phyloP scores from a whole-genome alignment of 2,888 invertebrate species.

The Eupithecia exiguata region DNA sequence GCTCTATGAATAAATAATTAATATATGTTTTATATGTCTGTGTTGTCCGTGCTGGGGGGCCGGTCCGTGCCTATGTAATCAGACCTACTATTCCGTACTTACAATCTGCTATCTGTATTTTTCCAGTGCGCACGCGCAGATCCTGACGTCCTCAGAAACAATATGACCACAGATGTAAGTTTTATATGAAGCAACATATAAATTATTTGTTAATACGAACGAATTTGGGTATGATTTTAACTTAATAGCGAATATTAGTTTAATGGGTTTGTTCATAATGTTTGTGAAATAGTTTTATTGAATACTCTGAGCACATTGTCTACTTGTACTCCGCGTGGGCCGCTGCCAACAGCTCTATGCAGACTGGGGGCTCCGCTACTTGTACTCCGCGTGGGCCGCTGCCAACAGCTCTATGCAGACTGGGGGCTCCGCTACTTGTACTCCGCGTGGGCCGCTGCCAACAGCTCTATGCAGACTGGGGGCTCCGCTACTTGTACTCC shows the following conservation, averaged over 20 bases:
- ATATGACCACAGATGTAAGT: slow-evolving; percentile 24
- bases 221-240: slow-evolving; percentile 28
- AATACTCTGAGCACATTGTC: slow-evolving; percentile 13
- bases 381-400: not conserved
- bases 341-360: not conserved
- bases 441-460: not conserved
- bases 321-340: not conserved
- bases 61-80: too few species aligned
- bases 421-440: not conserved
- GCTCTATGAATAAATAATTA: too few species aligned
- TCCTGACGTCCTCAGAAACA: slow-evolving; percentile 27
- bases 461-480: not conserved
- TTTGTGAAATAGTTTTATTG: slow-evolving; percentile 21
- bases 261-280: slow-evolving; percentile 27
- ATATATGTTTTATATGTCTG: too few species aligned
- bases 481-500: not conserved
- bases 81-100: too few species aligned
- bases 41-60: too few species aligned
- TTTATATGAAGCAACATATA: slow-evolving; percentile 24
- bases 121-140: slow-evolving; percentile 20
- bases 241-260: slow-evolving; percentile 27
- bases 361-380: too few species aligned
- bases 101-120: not conserved
- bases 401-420: not conserved
- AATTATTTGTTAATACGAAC: slow-evolving; percentile 27